These are phyloP conservation scores for Allophyes oxyacanthae DNA, from an alignment of 2,888 invertebrate species.

Conservation along the genomic window DNA sequence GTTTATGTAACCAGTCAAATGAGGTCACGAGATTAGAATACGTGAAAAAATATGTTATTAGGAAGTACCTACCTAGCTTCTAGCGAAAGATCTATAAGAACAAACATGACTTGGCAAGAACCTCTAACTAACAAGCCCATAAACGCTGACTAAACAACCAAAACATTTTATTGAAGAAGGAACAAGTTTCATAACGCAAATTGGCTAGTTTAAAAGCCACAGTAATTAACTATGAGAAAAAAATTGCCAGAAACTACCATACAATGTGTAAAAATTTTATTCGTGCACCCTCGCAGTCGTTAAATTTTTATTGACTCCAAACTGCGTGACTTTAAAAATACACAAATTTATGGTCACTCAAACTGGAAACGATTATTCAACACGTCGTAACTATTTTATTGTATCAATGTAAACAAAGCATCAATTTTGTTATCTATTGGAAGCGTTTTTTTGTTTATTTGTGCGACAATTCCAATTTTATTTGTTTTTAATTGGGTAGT, in stretches of 20 bases:
- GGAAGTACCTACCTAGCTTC: conserved; percentile 9
- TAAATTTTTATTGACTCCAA: conserved; percentile 88
- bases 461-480: conserved; percentile 36
- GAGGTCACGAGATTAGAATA: conserved; percentile 55
- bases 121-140: conserved; percentile 10
- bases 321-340: conserved; percentile 88
- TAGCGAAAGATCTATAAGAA: conserved; percentile 14
- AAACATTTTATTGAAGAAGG: conserved; percentile 24
- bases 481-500: conserved; percentile 30
- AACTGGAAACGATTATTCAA: conserved; percentile 87
- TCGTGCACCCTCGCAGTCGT: conserved; percentile 83
- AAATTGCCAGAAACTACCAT: conserved; percentile 63
- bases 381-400: conserved; percentile 89
- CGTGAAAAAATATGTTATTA: conserved; percentile 56
- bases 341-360: conserved; percentile 89
- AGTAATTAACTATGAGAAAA: conserved; percentile 48
- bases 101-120: conserved; percentile 49
- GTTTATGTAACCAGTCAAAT: conserved; percentile 63
- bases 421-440: conserved; percentile 76
- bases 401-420: conserved; percentile 85
- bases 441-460: conserved; percentile 53
- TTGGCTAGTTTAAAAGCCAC: conserved; percentile 31
- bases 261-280: conserved; percentile 82
- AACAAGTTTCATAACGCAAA: conserved; percentile 32
- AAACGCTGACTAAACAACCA: conserved; percentile 22